Percentiles rank a stretch among this genome's conserved stretches.
These are phyloP conservation scores for Amphipoea oculea DNA, from an alignment of 2,888 invertebrate genomes.

Conservation along the genomic window DNA sequence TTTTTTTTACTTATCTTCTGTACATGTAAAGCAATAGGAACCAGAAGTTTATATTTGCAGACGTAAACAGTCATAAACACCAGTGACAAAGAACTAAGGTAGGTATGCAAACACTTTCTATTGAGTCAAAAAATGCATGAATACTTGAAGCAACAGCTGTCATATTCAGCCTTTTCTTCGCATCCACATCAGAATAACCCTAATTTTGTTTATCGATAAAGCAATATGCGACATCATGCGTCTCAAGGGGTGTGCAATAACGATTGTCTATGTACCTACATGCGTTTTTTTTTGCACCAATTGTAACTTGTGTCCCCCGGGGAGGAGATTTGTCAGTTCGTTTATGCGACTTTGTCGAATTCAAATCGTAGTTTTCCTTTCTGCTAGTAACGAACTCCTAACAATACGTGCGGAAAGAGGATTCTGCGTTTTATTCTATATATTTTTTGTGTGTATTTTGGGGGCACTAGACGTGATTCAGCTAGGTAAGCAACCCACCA, in stretches of 20 bases:
- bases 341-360: slow-evolving; percentile 86
- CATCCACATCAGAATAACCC: slow-evolving; percentile 3
- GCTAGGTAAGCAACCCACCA: slow-evolving; percentile 84
- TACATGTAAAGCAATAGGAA: neutral
- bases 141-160: slow-evolving; percentile 18
- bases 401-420: slow-evolving; percentile 88
- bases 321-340: slow-evolving; percentile 86
- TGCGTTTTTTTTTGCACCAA: slow-evolving; percentile 75
- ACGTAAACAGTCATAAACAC: neutral
- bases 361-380: slow-evolving; percentile 87
- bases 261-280: slow-evolving; percentile 67
- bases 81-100: neutral
- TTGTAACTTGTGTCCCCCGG: slow-evolving; percentile 80
- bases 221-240: slow-evolving; percentile 51
- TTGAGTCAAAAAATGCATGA: slow-evolving; percentile 10
- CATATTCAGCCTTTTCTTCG: neutral
- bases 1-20: too few species aligned
- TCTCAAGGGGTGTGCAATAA: slow-evolving; percentile 67
- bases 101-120: neutral
- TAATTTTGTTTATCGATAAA: slow-evolving; percentile 58
- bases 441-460: slow-evolving; percentile 82
- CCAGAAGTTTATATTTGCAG: too few species aligned
- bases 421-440: slow-evolving; percentile 76
- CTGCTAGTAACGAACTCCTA: slow-evolving; percentile 85
- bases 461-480: slow-evolving; percentile 85